Evolutionary conservation across 2,888 invertebrate genomes (phyloP).

Genomic region (Dexiosoma caninum): DNA sequence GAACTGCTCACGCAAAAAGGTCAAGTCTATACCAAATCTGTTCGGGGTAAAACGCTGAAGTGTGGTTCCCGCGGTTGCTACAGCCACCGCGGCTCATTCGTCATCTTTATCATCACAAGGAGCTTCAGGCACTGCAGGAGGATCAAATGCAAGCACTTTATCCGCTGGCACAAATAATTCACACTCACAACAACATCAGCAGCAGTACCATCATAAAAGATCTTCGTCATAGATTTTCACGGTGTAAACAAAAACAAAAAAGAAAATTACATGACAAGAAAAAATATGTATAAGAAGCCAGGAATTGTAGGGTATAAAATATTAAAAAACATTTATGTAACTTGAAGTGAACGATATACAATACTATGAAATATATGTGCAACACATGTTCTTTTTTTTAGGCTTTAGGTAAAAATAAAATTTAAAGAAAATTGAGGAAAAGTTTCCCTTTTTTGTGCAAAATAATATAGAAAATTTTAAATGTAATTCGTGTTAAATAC

Average conservation of each 20-base stretch:
- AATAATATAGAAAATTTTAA: conserved; percentile 14
- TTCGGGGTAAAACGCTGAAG: conserved; percentile 78
- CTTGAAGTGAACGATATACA: not conserved
- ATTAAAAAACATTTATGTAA: not conserved
- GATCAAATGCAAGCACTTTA: not conserved
- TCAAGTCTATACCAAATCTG: conserved; percentile 80
- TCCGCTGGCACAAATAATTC: conserved; percentile 9
- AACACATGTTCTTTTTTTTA: conserved; percentile 53
- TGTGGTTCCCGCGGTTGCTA: conserved; percentile 64
- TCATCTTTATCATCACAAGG: conserved; percentile 40
- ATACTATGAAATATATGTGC: conserved; percentile 46
- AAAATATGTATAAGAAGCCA: conserved; percentile 36
- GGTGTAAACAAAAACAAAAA: not conserved
- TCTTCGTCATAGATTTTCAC: conserved; percentile 43
- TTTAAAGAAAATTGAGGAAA: not conserved
- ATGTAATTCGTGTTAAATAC: conserved; percentile 55
- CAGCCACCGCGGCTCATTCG: conserved; percentile 48
- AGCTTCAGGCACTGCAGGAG: not conserved
- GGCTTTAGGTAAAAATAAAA: conserved; percentile 30
- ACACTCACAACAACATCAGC: not conserved
- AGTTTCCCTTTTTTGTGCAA: conserved; percentile 6
- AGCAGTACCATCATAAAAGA: conserved; percentile 46
- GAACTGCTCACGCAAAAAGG: conserved; percentile 97
- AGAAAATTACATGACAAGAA: not conserved
- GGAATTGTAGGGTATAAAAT: conserved; percentile 58